A percentile compares a stretch with the other conserved stretches of the same genome.
Conservation (phyloP, 2,113 vertebrate species). For the Jacana jacana region DNA sequence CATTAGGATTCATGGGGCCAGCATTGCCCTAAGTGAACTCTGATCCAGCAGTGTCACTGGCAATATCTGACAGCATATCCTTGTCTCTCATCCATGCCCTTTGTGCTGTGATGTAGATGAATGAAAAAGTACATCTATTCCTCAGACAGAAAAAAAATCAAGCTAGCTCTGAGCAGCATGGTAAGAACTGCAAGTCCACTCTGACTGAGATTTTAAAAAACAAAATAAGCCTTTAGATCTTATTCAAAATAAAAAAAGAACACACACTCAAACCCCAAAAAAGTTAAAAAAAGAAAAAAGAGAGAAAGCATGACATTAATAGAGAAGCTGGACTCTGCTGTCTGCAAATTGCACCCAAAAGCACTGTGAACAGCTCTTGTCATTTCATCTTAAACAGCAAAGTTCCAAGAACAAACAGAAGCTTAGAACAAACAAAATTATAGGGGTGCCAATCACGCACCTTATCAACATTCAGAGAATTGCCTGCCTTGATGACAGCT, state of each 20-base stretch:
- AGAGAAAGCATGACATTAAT: neutral
- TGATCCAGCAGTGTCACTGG: neutral
- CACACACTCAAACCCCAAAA: too few species aligned
- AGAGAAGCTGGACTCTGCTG: neutral
- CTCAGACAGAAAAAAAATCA: neutral
- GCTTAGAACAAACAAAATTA: slow-evolving; percentile 50
- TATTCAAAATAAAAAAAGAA: neutral
- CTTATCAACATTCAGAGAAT: slow-evolving; percentile 21
- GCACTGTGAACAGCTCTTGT: neutral
- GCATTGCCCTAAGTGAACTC: neutral
- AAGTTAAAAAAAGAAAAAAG: too few species aligned
- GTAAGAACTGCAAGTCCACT: neutral
- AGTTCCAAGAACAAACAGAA: slow-evolving; percentile 23
- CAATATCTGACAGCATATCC: neutral
- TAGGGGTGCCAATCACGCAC: neutral
- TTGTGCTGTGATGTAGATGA: neutral
- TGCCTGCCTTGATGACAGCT: neutral
- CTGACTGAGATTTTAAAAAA: neutral
- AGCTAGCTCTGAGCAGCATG: neutral
- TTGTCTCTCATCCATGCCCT: neutral
- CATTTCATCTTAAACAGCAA: neutral
- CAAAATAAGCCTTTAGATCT: neutral
- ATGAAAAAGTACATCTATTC: neutral
- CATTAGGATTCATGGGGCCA: neutral
- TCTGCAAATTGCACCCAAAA: slow-evolving; percentile 11